phyloP scores from a whole-genome alignment of 2,113 vertebrate genomes.

The Dermatemys mawii region DNA sequence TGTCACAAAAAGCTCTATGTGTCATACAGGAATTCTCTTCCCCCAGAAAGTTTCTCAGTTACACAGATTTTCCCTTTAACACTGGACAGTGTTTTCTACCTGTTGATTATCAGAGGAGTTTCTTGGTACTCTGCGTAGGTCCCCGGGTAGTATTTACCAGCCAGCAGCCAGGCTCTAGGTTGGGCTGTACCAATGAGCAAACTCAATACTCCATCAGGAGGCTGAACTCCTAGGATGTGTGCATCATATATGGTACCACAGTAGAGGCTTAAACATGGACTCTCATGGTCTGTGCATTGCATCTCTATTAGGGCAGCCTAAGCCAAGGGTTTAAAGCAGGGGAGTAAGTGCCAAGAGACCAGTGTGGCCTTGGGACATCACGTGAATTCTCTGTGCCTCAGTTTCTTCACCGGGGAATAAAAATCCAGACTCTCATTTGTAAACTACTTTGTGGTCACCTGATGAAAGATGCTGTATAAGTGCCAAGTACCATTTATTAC shows the following conservation, averaged over 20 bases:
- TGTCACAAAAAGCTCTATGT: not conserved
- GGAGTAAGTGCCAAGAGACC: fast-evolving
- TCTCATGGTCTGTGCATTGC: not conserved
- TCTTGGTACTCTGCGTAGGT: not conserved
- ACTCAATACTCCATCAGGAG: not conserved
- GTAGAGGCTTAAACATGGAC: not conserved
- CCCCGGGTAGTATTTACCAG: not conserved
- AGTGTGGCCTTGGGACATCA: not conserved
- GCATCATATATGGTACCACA: not conserved
- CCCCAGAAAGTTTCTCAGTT: not conserved
- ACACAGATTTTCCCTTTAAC: not conserved
- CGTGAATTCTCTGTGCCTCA: not conserved
- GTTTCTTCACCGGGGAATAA: not conserved
- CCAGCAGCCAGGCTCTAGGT: not conserved
- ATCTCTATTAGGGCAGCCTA: not conserved
- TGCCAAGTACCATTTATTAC: not conserved
- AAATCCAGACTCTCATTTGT: not conserved
- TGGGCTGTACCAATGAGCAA: not conserved
- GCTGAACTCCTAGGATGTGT: not conserved
- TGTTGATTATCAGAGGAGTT: not conserved
- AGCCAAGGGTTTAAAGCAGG: not conserved
- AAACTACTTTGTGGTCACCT: not conserved
- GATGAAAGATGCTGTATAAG: not conserved
- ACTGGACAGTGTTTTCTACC: not conserved
- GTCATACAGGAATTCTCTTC: not conserved